Evolutionary conservation across 2,113 vertebrate species (phyloP).

Genomic region (Cyprinodon tularosa): DNA sequence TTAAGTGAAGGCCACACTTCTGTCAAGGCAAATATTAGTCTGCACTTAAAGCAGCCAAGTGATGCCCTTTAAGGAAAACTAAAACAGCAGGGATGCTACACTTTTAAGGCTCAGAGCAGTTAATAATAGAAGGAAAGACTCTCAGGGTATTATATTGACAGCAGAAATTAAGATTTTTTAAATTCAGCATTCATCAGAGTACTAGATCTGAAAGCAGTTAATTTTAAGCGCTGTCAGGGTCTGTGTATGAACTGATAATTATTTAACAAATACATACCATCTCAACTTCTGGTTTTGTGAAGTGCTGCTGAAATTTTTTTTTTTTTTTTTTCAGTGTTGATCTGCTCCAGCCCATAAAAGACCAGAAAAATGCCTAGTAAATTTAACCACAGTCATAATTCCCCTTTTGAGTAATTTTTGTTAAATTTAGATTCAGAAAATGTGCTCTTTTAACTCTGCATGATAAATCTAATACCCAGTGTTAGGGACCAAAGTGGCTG

Average conservation of each 20-base stretch:
- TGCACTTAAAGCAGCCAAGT: constrained; percentile 93
- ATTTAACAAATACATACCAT: constrained; percentile 81
- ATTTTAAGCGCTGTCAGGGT: constrained; percentile 90
- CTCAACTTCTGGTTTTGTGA: constrained; percentile 26
- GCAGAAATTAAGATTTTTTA: constrained; percentile 77
- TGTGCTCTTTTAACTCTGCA: background rate
- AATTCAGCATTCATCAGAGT: constrained; percentile 72
- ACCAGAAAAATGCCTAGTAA: constrained; percentile 4
- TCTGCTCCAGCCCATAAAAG: constrained; percentile 3
- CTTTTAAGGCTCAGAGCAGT: constrained; percentile 91
- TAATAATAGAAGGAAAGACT: constrained; percentile 90
- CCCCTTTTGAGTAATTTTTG: background rate
- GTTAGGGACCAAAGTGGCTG: background rate
- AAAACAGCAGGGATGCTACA: constrained; percentile 88
- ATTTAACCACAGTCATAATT: constrained; percentile 5
- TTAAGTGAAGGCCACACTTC: constrained; percentile 93
- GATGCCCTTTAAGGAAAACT: constrained; percentile 88
- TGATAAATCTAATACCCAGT: background rate
- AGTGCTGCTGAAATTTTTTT: constrained; percentile 17
- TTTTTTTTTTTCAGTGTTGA: constrained; percentile 8
- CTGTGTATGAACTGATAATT: constrained; percentile 85
- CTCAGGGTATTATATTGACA: constrained; percentile 84
- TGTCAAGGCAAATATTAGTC: constrained; percentile 97
- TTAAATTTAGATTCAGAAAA: constrained; percentile 5
- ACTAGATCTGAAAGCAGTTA: constrained; percentile 84